A percentile compares a stretch with the other conserved stretches of the same genome.
Conservation (phyloP, 2,797 vertebrate genomes). For the Lepilemur ruficaudatus region DNA sequence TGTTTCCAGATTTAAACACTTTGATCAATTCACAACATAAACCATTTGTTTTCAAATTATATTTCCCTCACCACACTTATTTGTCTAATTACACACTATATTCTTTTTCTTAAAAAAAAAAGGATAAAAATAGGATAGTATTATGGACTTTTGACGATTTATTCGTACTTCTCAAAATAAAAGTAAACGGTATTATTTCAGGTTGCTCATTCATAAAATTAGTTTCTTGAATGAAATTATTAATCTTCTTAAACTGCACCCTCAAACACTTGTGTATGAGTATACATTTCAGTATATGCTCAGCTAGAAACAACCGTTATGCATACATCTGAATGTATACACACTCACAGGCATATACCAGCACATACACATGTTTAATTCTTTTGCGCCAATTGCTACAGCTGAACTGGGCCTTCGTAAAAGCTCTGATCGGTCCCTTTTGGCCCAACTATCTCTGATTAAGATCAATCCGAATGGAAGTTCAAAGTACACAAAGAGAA, state of each 20-base stretch:
- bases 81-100: background rate
- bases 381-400: conserved; percentile 67
- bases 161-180: background rate
- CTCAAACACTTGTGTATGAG: background rate
- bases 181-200: conserved; percentile 50
- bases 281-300: background rate
- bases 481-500: conserved; percentile 69
- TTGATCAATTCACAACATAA: conserved; percentile 32
- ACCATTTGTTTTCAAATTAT: conserved; percentile 9
- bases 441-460: conserved; percentile 81
- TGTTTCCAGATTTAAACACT: conserved; percentile 43
- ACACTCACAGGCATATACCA: conserved; percentile 7
- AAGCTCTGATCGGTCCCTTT: conserved; percentile 78
- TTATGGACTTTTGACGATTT: conserved; percentile 45
- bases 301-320: conserved; percentile 8
- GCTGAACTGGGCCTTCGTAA: conserved; percentile 79
- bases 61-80: background rate
- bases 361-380: conserved; percentile 61
- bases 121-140: background rate
- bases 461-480: conserved; percentile 79
- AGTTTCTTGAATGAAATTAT: conserved; percentile 58
- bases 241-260: background rate
- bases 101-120: background rate
- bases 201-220: conserved; percentile 69
- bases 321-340: background rate